Conservation (phyloP, 2,113 vertebrate species). For the Callaeas wilsoni region DNA sequence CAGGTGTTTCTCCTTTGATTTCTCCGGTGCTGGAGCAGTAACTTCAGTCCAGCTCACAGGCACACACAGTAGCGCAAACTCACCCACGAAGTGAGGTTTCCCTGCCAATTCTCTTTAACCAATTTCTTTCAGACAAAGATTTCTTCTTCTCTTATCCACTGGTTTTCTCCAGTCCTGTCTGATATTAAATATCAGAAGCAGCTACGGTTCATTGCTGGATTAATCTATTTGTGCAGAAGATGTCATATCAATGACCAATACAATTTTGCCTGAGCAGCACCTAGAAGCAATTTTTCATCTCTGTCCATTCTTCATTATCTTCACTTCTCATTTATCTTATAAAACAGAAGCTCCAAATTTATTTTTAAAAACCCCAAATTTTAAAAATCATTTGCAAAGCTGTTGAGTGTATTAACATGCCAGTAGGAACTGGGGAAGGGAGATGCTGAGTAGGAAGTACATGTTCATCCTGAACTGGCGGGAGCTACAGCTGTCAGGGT, state of each 20-base stretch:
- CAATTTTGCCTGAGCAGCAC: neutral
- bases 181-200: neutral
- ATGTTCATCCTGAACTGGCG: neutral
- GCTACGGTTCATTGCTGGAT: neutral
- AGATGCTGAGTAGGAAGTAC: neutral
- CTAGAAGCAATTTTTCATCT: neutral
- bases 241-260: neutral
- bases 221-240: neutral
- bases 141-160: neutral
- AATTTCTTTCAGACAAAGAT: neutral
- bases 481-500: neutral
- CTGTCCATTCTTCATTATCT: neutral
- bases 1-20: neutral
- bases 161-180: neutral
- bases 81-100: rapidly evolving
- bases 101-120: neutral
- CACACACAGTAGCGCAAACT: neutral
- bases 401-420: neutral
- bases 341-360: neutral
- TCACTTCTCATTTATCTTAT: neutral
- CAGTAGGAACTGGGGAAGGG: neutral
- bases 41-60: neutral
- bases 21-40: neutral
- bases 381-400: neutral
- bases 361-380: neutral